A percentile compares a stretch with the other conserved stretches of the same genome.
phyloP scores from a whole-genome alignment of 2,888 invertebrate genomes.

The Cosmia pyralina region DNA sequence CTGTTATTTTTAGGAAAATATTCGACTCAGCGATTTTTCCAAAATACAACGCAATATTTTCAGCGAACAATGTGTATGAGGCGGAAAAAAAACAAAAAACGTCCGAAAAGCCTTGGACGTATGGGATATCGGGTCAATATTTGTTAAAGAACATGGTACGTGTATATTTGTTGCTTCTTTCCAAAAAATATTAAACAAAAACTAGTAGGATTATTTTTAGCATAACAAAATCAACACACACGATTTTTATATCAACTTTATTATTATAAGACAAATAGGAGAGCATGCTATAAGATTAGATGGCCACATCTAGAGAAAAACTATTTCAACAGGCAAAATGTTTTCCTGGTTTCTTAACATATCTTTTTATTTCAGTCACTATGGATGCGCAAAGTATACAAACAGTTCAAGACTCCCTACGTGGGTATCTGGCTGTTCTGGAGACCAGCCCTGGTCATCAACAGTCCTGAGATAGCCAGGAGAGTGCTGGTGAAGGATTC shows the following conservation, averaged over 20 bases:
- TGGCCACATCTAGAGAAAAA: no score
- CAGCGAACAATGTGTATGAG: not conserved
- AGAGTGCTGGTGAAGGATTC: constrained; percentile 78
- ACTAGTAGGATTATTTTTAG: not conserved
- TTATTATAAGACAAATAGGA: no score
- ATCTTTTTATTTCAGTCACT: no score
- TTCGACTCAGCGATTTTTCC: not conserved
- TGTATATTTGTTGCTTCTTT: not conserved
- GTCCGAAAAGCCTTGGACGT: not conserved
- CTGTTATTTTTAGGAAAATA: not conserved
- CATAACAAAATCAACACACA: not conserved
- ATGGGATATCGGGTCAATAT: not conserved
- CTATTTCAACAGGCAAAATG: no score
- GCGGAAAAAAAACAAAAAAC: not conserved
- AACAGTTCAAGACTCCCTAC: constrained; percentile 70
- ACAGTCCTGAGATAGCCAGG: constrained; percentile 75
- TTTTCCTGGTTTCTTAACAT: no score
- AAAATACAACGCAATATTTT: not conserved
- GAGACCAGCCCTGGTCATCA: constrained; percentile 78
- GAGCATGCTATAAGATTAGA: no score
- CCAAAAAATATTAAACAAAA: not conserved
- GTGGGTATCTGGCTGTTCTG: constrained; percentile 81
- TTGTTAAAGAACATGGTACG: not conserved
- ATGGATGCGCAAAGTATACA: constrained; percentile 73
- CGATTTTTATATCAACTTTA: not conserved